Evolutionary conservation across 2,888 invertebrate species (phyloP), one percentile per base, ranked within the genome.

Genomic region (Noctua janthe): DNA sequence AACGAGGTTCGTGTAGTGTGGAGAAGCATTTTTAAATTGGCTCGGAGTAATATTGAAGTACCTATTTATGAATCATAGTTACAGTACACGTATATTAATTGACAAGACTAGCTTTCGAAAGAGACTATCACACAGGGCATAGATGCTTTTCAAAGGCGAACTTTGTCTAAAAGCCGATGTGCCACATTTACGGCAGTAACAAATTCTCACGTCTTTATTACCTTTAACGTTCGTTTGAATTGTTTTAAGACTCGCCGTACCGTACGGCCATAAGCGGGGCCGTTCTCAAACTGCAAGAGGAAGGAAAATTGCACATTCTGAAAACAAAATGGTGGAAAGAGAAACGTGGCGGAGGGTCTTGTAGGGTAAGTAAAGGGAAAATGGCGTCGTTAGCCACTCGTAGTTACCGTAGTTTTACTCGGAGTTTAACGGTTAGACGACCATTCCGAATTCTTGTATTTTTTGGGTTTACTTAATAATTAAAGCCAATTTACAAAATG

Each of bases 241-340:
- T 76, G 76, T 88, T 88, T 91, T 91, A 90, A 99, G 99, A 99
- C 96, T 99, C 99, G 1, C 99, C 99, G 51, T 99, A 99, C 96
- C 98, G 99, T 90, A 99, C 99, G 76, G 98, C 99, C 78, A 99
- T 99, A 91, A 99, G 99, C 93, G 99, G 99, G 54, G 99, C 99
- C 71, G 99, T 99, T 89, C 97, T 99, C 74, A 99, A 99, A 95
- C 97, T 99, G 64, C 99, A 99, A 97, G 99, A 99, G 96, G 99
- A 99, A 94, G 99, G 99, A 70, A 98, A 98, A 95, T 97, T 99
- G 84, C 99, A 99, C 93, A 98, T 98, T 93, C 97, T 99, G 91
- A 99, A 99, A 97, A 99, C 99, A 54, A 98, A 98, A 94, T 99
- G 99, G 99, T 99, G 99, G 99, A 99, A 99, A 94, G 98, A 99